These are phyloP conservation scores for Toxostoma redivivum DNA, from an alignment of 2,113 vertebrate species.

Conservation along the genomic window DNA sequence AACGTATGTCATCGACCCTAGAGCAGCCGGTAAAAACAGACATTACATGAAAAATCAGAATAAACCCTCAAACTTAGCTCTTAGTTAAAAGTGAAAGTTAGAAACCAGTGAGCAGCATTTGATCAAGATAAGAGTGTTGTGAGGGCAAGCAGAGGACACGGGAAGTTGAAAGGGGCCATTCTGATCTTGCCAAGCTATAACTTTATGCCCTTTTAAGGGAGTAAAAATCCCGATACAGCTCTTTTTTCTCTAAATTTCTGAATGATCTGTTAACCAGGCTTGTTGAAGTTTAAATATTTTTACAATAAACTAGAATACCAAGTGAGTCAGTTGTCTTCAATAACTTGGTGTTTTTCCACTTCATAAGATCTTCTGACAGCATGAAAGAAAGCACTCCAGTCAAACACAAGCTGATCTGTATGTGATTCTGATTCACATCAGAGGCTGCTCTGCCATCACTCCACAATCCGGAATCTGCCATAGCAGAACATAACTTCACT, in stretches of 20 bases:
- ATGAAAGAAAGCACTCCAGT: background rate
- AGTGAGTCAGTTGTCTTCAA: background rate
- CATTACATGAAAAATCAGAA: background rate
- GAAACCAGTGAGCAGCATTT: background rate
- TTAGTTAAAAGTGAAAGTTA: background rate
- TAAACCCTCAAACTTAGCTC: background rate
- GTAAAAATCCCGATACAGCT: background rate
- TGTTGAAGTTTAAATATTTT: background rate
- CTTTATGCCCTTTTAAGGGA: background rate
- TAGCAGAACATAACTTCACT: background rate
- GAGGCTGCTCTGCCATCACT: background rate
- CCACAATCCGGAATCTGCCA: background rate
- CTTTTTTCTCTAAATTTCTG: background rate
- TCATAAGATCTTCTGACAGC: background rate
- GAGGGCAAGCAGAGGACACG: background rate
- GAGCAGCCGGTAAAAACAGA: background rate
- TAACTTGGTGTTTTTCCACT: background rate
- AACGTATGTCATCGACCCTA: fast-evolving
- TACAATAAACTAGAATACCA: background rate
- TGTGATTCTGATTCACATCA: fast-evolving
- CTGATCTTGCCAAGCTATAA: background rate
- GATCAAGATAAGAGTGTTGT: background rate
- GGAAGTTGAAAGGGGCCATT: background rate
- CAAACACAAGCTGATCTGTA: background rate
- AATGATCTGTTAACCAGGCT: background rate